Evolutionary conservation across 1,140 invertebrate species (phyloP).

Genomic region (Pectinophora gossypiella): DNA sequence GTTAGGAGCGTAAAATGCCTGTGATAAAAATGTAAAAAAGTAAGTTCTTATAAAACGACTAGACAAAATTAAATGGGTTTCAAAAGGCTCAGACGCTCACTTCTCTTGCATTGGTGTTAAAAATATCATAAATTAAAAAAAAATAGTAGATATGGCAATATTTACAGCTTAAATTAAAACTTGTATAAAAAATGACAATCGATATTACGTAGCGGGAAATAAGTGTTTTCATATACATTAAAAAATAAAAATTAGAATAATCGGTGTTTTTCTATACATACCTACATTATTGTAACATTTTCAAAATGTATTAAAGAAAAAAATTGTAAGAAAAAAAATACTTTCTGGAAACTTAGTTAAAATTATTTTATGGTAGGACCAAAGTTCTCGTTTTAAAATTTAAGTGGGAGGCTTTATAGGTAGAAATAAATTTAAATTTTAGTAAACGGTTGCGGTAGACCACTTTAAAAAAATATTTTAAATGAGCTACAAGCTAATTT

Average conservation of each 20-base stretch:
- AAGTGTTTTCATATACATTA: slow-evolving; percentile 69
- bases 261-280: slow-evolving; percentile 54
- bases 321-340: neutral
- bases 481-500: no score
- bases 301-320: slow-evolving; percentile 13
- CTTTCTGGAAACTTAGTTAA: neutral
- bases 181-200: slow-evolving; percentile 30
- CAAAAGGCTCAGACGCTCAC: slow-evolving; percentile 44
- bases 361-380: slow-evolving; percentile 39
- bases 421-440: no score
- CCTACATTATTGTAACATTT: slow-evolving; percentile 30
- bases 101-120: slow-evolving; percentile 26
- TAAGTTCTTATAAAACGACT: slow-evolving; percentile 35
- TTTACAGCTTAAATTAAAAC: slow-evolving; percentile 45
- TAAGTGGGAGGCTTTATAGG: no score
- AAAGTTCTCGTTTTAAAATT: slow-evolving; percentile 32
- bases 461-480: no score
- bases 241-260: slow-evolving; percentile 31
- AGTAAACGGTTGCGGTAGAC: no score
- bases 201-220: slow-evolving; percentile 45
- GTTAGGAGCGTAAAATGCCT: slow-evolving; percentile 56
- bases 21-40: slow-evolving; percentile 65
- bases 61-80: slow-evolving; percentile 11
- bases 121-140: slow-evolving; percentile 17
- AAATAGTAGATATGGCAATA: slow-evolving; percentile 27